phyloP scores from a whole-genome alignment of 2,113 vertebrate genomes.

The Pygoscelis antarcticus region DNA sequence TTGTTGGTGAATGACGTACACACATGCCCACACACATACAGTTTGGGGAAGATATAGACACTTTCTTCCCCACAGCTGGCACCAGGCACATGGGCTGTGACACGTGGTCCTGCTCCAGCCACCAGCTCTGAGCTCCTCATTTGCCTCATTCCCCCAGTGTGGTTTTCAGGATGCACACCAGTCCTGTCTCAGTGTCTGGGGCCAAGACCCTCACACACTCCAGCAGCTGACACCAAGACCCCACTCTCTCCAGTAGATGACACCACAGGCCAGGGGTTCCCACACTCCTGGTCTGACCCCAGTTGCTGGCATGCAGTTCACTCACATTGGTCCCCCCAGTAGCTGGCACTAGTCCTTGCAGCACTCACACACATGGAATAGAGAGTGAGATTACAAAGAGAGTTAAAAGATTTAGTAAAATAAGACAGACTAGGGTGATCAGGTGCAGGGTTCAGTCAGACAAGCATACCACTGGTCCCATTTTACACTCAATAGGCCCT shows the following conservation, averaged over 20 bases:
- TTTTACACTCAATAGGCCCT: neutral
- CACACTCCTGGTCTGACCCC: neutral
- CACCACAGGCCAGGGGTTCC: neutral
- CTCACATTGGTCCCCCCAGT: neutral
- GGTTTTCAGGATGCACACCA: neutral
- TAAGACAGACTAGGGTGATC: neutral
- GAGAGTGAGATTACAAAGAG: neutral
- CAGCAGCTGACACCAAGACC: neutral
- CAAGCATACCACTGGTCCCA: accelerated
- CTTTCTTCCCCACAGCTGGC: neutral
- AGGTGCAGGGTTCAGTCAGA: accelerated
- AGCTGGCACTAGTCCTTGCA: neutral
- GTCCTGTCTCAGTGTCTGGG: neutral
- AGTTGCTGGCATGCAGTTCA: neutral
- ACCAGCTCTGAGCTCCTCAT: accelerated
- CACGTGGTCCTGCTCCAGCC: neutral
- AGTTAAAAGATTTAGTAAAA: neutral
- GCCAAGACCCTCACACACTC: neutral
- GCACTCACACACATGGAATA: neutral
- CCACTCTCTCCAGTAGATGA: neutral
- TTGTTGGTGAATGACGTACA: neutral
- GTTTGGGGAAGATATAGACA: neutral
- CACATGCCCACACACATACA: accelerated
- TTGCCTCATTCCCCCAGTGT: accelerated
- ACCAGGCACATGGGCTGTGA: neutral